Conservation (phyloP, 2,113 vertebrate genomes). For the Casuarius casuarius region DNA sequence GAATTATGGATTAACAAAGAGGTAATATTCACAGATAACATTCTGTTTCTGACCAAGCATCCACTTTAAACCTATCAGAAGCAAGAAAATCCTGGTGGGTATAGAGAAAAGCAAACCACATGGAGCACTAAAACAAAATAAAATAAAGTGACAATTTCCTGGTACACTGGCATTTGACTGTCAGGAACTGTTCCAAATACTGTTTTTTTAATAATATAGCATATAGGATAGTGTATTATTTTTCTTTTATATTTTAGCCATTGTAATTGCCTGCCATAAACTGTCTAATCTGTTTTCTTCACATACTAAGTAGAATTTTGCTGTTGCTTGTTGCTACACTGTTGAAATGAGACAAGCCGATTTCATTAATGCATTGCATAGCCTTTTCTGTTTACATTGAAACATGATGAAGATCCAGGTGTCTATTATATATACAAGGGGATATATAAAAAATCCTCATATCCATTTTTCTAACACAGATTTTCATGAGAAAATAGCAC, state of each 20-base stretch:
- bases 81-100: background rate
- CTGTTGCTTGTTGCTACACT: background rate
- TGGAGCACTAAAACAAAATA: background rate
- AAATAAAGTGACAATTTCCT: background rate
- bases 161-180: background rate
- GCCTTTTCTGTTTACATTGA: slow-evolving; percentile 9
- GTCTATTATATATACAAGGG: background rate
- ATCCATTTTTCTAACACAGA: slow-evolving; percentile 20
- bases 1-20: background rate
- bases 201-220: background rate
- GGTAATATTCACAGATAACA: background rate
- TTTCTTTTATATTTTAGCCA: background rate
- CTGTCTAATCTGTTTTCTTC: background rate
- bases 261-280: background rate
- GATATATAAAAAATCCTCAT: background rate
- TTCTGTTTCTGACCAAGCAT: background rate
- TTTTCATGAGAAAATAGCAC: slow-evolving; percentile 29
- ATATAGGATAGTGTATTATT: background rate
- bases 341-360: background rate
- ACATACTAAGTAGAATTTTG: background rate
- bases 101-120: background rate
- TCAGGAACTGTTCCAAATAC: background rate
- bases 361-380: background rate
- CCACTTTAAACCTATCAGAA: background rate
- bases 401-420: background rate